phyloP scores from a whole-genome alignment of 1,140 invertebrate genomes.

The Pseudomyrmex pallidus region DNA sequence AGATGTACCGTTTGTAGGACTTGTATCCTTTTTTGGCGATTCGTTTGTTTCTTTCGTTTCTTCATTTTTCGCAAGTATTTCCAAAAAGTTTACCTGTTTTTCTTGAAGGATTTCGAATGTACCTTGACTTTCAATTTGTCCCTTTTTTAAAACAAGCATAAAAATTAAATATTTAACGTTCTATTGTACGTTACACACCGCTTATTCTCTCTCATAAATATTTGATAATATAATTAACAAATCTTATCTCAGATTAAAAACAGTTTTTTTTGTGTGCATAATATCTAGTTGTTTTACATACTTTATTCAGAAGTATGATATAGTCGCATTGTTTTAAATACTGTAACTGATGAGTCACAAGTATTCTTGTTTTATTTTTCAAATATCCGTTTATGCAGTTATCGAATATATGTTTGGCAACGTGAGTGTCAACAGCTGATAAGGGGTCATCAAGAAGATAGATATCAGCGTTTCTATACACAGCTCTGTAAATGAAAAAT shows the following conservation, averaged over 20 bases:
- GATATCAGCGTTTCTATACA: slow-evolving; percentile 86
- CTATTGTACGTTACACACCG: not conserved
- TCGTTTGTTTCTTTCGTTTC: slow-evolving; percentile 39
- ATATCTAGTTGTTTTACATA: slow-evolving; percentile 73
- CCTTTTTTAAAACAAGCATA: slow-evolving; percentile 64
- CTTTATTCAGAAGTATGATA: slow-evolving; percentile 90
- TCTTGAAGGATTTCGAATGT: slow-evolving; percentile 81
- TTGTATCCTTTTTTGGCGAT: slow-evolving; percentile 16
- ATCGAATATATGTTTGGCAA: slow-evolving; percentile 86
- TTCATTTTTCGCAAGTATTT: slow-evolving; percentile 34
- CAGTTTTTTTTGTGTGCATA: too few species aligned
- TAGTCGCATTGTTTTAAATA: slow-evolving; percentile 90
- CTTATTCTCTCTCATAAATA: too few species aligned
- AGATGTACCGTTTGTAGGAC: not conserved
- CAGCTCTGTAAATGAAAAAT: slow-evolving; percentile 83
- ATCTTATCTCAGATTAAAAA: too few species aligned
- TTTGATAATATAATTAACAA: too few species aligned
- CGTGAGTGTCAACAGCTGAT: slow-evolving; percentile 87
- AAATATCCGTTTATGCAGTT: slow-evolving; percentile 82
- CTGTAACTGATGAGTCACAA: slow-evolving; percentile 94
- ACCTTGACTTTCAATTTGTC: slow-evolving; percentile 82
- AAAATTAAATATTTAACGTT: slow-evolving; percentile 29
- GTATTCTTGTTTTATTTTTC: slow-evolving; percentile 86
- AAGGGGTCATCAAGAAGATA: slow-evolving; percentile 87
- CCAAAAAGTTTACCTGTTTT: slow-evolving; percentile 77